Evolutionary conservation across 2,113 vertebrate genomes (phyloP), one percentile per base, ranked within the genome.

Genomic region (Ovis canadensis): DNA sequence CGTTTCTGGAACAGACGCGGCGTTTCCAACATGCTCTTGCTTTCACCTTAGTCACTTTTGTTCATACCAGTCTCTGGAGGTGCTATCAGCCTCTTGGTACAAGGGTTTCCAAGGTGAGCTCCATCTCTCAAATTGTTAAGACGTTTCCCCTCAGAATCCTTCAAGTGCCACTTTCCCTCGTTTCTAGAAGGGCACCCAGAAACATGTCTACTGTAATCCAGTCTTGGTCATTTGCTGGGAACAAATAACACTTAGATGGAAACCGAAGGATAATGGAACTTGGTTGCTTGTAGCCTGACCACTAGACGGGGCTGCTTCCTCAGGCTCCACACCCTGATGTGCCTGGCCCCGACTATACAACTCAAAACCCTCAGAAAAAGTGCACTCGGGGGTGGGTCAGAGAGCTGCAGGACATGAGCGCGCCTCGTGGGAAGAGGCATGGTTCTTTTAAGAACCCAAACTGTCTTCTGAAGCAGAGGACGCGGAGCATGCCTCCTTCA

Each of bases 401-500:
- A 45, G 71, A 10, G 31, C 2, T 31, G 33, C 45, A 8, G 80
- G 55, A 3, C 0, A 2, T 0, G 33, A 0, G 6, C 10, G 40
- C 0, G 25, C 25, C 55, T 54, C 2, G 2, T 5, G 4, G 83
- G 77, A n/a, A 27, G 3, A 45, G 45, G n/a, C 16, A 1, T 14
- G 1, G 67, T 29, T 57, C 45, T 62, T 64, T 19, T 81, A 9
- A 31, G 81, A 50, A 21, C 9, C 36, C 8, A 21, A 11, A 2
- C 7, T 6, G n/a, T 52, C 33, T 27, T 59, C 43, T 33, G 77
- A n/a, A 40, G 29, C 59, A 25, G 62, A 88, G 31, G 13, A 9
- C 1, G 2, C 55, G 50, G 7, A 3, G 43, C 1, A 12, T 1
- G 31, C 16, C 19, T n/a, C 14, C 27, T 50, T 0, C 8, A 23